Evolutionary conservation across 2,888 invertebrate species (phyloP), one percentile per base, ranked within the genome.

Genomic region (Eugnorisma glareosa): DNA sequence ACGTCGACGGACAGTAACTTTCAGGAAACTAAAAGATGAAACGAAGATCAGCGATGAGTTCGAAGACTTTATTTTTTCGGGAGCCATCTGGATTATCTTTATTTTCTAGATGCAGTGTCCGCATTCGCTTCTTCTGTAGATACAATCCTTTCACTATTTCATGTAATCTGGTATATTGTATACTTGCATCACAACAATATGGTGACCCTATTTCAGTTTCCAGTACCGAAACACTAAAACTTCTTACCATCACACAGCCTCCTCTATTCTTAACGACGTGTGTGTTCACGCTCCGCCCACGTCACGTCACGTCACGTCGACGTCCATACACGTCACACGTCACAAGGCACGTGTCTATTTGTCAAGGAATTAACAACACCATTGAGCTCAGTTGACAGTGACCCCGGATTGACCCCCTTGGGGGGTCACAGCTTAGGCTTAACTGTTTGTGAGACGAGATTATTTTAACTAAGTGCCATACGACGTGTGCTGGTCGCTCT

Each of bases 331-430:
- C 67, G 77, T 79, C 75, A 59, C 64, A 28, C 68, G 75, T 71
- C 64, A 73, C 40, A n/a, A 40, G n/a, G 40, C 63, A 63, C 64
- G 15, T n/a, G 48, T 66, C 67, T 67, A 87, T 88, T 84, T 87
- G 79, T 88, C 83, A 86, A 83, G 75, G 79, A 81, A 86, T 88
- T 86, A 88, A 83, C 83, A 82, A 82, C 76, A 35, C 48, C 75
- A 74, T 81, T 79, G 86, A 79, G 82, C 76, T 28, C 54, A 28
- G 79, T 69, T 74, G 88, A 80, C 87, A 85, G 79, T 74, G 82
- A 72, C 74, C 82, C 70, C 78, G 78, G 73, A 57, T 73, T 76
- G 82, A 81, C 81, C 86, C 77, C 67, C 43, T 51, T 7, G 51
- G 40, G 57, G 67, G 81, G 63, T 67, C 86, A 67, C 82, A 69